Percentiles rank a stretch among this genome's conserved stretches.
Conservation (phyloP, 2,113 vertebrate genomes). For the Xenus cinereus region DNA sequence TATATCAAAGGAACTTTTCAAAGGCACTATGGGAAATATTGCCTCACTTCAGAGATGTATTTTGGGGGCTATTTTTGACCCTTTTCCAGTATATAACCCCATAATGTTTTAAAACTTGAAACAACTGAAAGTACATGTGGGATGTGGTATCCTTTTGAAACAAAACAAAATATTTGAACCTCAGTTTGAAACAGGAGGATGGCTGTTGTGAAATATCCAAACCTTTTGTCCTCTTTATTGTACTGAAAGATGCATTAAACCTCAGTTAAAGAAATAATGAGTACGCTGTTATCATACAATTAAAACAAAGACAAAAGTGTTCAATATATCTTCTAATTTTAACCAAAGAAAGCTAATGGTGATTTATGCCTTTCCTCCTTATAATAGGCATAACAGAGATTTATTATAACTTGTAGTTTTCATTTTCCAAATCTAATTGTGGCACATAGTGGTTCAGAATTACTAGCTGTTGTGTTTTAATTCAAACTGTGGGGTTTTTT, state of each 20-base stretch:
- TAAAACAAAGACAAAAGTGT: background rate
- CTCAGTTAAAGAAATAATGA: background rate
- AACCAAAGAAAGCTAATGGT: background rate
- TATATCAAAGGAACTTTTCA: background rate
- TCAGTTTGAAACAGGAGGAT: background rate
- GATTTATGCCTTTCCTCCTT: background rate
- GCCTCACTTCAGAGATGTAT: background rate
- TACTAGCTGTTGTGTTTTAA: background rate
- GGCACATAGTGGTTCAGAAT: background rate
- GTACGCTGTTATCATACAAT: background rate
- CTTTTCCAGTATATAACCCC: background rate
- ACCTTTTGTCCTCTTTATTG: background rate
- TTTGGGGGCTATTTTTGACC: background rate
- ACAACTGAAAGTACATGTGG: background rate
- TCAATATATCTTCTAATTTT: background rate
- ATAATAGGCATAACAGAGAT: background rate
- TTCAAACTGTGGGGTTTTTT: background rate
- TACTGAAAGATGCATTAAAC: background rate
- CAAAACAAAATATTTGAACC: background rate
- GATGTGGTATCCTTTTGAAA: background rate
- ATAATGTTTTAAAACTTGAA: background rate
- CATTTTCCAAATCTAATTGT: background rate
- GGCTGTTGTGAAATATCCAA: background rate
- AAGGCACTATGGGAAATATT: background rate
- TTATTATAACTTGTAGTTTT: background rate